These are phyloP conservation scores for Phrixothrix hirtus DNA, from an alignment of 2,888 invertebrate genomes.

Conservation along the genomic window DNA sequence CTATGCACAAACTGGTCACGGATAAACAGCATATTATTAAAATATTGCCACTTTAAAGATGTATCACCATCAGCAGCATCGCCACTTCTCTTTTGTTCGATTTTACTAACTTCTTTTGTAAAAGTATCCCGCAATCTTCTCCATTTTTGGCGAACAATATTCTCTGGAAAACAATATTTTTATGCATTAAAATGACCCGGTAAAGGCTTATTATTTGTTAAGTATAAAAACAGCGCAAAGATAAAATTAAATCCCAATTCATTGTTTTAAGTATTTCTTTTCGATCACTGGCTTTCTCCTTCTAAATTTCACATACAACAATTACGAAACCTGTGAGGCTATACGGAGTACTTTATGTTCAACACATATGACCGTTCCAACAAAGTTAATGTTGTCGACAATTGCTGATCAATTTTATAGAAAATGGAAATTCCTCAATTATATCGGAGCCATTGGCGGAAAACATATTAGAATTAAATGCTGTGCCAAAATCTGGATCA, in stretches of 20 bases:
- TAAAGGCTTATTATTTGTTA: no score
- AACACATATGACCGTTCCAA: slow-evolving; percentile 3
- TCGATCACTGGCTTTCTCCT: slow-evolving; percentile 4
- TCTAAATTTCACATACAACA: slow-evolving; percentile 3
- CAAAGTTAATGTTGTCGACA: neutral
- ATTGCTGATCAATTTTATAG: slow-evolving; percentile 4
- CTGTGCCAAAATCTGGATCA: slow-evolving; percentile 4
- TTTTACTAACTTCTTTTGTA: no score
- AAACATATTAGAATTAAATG: slow-evolving; percentile 5
- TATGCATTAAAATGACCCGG: no score
- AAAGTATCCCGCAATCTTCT: slow-evolving; percentile 7
- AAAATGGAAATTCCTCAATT: no score
- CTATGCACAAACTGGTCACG: slow-evolving; percentile 4
- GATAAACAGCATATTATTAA: slow-evolving; percentile 1
- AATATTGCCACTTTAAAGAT: no score
- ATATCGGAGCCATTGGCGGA: neutral
- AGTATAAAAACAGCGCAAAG: no score
- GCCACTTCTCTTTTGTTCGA: slow-evolving; percentile 5
- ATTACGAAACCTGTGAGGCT: slow-evolving; percentile 8
- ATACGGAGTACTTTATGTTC: slow-evolving; percentile 3
- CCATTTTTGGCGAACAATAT: slow-evolving; percentile 5
- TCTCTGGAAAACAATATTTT: slow-evolving; percentile 3
- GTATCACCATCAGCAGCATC: neutral
- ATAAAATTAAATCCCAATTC: no score
- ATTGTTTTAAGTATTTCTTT: neutral